A percentile compares a stretch with the other conserved stretches of the same genome.
Evolutionary conservation across 1,140 invertebrate species (phyloP).

Genomic region (Drosophila nebulosa): DNA sequence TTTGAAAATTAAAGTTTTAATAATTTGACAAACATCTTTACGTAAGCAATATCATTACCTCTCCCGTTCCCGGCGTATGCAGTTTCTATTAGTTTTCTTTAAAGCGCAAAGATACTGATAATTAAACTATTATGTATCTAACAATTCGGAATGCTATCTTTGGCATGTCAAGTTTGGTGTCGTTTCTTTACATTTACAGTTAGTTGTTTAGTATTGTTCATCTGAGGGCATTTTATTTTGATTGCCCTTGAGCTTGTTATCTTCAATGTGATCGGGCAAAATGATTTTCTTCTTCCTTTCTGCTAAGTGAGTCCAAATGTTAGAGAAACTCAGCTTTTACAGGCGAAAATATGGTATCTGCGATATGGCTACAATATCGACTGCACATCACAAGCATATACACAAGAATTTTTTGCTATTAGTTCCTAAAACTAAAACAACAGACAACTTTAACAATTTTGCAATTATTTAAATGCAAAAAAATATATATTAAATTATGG

Average conservation of each 20-base stretch:
- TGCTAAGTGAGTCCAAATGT: neutral
- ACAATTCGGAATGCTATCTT: neutral
- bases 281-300: neutral
- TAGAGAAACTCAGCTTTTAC: neutral
- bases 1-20: neutral
- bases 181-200: no score
- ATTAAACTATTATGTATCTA: neutral
- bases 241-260: no score
- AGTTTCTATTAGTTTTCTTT: neutral
- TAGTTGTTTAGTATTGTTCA: no score
- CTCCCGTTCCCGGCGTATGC: neutral
- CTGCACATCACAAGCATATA: neutral
- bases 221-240: no score
- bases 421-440: constrained; percentile 53
- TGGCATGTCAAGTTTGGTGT: neutral
- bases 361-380: neutral
- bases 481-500: constrained; percentile 34
- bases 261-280: neutral
- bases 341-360: neutral
- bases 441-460: constrained; percentile 49
- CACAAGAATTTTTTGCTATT: constrained; percentile 64
- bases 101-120: neutral
- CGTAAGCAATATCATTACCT: no score
- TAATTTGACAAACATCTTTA: neutral
- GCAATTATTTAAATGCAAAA: constrained; percentile 44